These are phyloP conservation scores for Parnassius glacialis DNA, from an alignment of 2,888 invertebrate genomes.

Conservation along the genomic window DNA sequence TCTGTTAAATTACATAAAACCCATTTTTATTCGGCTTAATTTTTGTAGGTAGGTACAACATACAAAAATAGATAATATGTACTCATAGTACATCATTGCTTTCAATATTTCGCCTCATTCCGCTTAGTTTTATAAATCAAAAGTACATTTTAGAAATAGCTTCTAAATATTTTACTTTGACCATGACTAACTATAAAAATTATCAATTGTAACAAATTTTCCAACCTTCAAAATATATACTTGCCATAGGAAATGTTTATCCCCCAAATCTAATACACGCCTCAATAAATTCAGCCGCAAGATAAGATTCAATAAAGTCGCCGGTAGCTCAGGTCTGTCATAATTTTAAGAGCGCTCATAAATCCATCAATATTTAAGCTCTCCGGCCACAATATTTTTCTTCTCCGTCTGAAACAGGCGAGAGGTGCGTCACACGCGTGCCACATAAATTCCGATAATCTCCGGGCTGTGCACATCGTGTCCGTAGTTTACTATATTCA, in stretches of 20 bases:
- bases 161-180: no score
- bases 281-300: constrained; percentile 65
- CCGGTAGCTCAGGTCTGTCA: constrained; percentile 64
- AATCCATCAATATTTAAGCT: constrained; percentile 80
- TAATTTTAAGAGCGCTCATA: constrained; percentile 76
- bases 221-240: constrained; percentile 42
- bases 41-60: no score
- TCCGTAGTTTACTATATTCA: constrained; percentile 60
- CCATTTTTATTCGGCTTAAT: no score
- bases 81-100: no score
- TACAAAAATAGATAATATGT: no score
- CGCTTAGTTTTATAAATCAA: no score
- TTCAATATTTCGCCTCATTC: no score
- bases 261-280: constrained; percentile 56
- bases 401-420: constrained; percentile 43
- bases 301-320: constrained; percentile 74
- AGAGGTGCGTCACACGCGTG: constrained; percentile 71
- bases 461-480: constrained; percentile 58
- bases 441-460: constrained; percentile 76
- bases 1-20: no score
- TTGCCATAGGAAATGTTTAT: constrained; percentile 46
- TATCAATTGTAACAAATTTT: not conserved
- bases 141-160: no score
- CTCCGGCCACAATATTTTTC: constrained; percentile 72
- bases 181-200: no score